A percentile compares a stretch with the other conserved stretches of the same genome.
These are phyloP conservation scores for Cyanoderma ruficeps DNA, from an alignment of 2,113 vertebrate genomes.

Conservation along the genomic window DNA sequence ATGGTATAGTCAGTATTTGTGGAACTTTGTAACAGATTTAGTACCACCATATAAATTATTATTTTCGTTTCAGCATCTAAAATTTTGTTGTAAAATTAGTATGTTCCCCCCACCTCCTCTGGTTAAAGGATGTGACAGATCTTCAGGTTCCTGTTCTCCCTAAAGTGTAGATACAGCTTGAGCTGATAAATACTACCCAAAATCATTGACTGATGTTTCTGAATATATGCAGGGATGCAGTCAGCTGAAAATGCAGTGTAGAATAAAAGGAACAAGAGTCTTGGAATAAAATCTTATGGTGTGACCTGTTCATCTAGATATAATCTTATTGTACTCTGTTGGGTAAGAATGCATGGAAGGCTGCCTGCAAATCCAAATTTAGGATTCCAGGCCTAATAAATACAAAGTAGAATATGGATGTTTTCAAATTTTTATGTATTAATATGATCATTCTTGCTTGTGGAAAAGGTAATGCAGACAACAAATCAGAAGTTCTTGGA, in stretches of 20 bases:
- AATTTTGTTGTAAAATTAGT: not conserved
- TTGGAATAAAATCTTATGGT: not conserved
- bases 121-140: not conserved
- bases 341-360: not conserved
- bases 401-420: not conserved
- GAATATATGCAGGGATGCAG: not conserved
- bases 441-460: not conserved
- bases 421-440: not conserved
- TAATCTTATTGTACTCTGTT: not conserved
- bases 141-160: not conserved
- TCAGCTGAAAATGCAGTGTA: not conserved
- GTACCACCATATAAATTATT: not conserved
- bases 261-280: not conserved
- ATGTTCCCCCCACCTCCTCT: not conserved
- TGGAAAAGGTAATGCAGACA: slow-evolving; percentile 68
- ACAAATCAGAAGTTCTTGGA: slow-evolving; percentile 73
- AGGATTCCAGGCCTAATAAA: not conserved
- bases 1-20: not conserved
- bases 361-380: not conserved
- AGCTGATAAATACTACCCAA: not conserved
- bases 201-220: not conserved
- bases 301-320: not conserved
- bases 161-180: not conserved
- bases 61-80: not conserved
- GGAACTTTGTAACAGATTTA: not conserved